These are phyloP conservation scores for Elysia crispata DNA, from an alignment of 2,888 invertebrate genomes.

Conservation along the genomic window DNA sequence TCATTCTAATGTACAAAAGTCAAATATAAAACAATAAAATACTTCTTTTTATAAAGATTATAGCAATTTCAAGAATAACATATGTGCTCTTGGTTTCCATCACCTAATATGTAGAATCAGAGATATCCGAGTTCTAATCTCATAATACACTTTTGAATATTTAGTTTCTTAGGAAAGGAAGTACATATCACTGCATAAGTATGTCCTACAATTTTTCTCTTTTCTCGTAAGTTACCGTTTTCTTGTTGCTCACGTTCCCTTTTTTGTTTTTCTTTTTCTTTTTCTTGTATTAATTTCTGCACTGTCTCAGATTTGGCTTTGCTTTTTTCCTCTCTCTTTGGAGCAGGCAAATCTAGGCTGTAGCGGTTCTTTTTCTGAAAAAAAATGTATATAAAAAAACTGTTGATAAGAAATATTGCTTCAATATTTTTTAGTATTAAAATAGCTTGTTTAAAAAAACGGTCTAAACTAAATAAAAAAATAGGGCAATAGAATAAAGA, in stretches of 20 bases:
- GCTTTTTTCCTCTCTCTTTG: slow-evolving; percentile 16
- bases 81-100: neutral
- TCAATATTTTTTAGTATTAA: no score
- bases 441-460: no score
- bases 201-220: no score
- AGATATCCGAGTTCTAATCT: neutral
- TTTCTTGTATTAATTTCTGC: slow-evolving; percentile 60
- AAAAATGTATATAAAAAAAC: neutral
- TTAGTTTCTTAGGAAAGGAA: neutral
- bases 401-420: no score
- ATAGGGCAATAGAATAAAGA: no score
- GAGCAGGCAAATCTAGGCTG: slow-evolving; percentile 33
- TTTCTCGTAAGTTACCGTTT: no score
- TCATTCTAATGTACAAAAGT: no score
- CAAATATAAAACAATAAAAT: no score
- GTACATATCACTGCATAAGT: no score
- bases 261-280: slow-evolving; percentile 54
- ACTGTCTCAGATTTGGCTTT: slow-evolving; percentile 59
- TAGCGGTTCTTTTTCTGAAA: slow-evolving; percentile 32
- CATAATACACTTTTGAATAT: neutral
- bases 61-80: neutral
- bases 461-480: no score
- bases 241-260: slow-evolving; percentile 44
- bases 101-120: neutral
- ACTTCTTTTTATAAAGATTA: no score